These are phyloP conservation scores for Lasioglossum zephyrum DNA, from an alignment of 2,888 invertebrate genomes.

Conservation along the genomic window DNA sequence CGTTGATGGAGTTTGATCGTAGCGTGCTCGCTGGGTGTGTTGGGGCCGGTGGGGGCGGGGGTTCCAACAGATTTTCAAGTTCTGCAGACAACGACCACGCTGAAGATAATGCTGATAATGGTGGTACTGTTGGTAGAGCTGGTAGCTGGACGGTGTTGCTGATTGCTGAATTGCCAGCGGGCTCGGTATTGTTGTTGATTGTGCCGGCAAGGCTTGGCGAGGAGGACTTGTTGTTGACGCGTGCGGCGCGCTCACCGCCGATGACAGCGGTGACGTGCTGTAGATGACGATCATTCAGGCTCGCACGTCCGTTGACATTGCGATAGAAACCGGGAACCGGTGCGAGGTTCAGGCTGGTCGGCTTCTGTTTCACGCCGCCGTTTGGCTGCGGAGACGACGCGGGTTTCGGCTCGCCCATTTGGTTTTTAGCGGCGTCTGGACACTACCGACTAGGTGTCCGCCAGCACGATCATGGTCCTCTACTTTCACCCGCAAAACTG, in stretches of 20 bases:
- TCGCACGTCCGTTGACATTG: constrained; percentile 82
- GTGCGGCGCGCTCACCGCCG: constrained; percentile 77
- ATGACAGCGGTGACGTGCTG: constrained; percentile 77
- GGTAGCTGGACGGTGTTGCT: constrained; percentile 73
- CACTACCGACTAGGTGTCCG: constrained; percentile 69
- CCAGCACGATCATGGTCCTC: constrained; percentile 59
- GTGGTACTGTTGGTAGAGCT: constrained; percentile 78
- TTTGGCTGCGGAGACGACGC: constrained; percentile 81
- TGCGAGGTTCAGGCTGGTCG: constrained; percentile 81
- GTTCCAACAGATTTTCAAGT: constrained; percentile 80
- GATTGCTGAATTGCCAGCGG: constrained; percentile 65
- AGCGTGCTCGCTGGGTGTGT: constrained; percentile 75
- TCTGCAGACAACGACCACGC: constrained; percentile 79
- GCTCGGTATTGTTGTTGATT: constrained; percentile 67
- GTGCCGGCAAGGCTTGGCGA: constrained; percentile 69
- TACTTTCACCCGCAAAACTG: not conserved
- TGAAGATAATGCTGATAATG: constrained; percentile 77
- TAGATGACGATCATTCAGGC: constrained; percentile 82
- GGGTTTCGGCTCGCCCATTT: constrained; percentile 83
- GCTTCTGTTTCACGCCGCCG: constrained; percentile 83
- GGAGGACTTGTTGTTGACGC: constrained; percentile 77
- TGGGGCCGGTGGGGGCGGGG: constrained; percentile 82
- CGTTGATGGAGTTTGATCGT: constrained; percentile 71
- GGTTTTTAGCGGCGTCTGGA: constrained; percentile 66
- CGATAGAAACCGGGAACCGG: constrained; percentile 83